These are phyloP conservation scores for Irena cyanogastra DNA, from an alignment of 2,113 vertebrate genomes.

Conservation along the genomic window DNA sequence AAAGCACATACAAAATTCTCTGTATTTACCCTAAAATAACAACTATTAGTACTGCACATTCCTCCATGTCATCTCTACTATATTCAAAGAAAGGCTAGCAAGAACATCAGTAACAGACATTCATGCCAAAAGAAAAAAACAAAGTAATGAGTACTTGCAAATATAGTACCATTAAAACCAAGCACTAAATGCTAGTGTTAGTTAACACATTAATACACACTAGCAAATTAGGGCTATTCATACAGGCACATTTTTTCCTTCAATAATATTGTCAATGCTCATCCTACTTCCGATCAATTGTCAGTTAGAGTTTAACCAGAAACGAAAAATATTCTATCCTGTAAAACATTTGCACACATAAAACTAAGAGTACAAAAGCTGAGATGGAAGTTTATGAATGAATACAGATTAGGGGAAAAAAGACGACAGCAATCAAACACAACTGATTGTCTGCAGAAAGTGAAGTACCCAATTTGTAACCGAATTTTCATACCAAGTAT, in stretches of 20 bases:
- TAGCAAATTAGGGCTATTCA: conserved; percentile 11
- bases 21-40: conserved; percentile 2
- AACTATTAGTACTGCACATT: conserved; percentile 6
- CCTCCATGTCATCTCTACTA: background rate
- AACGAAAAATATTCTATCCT: background rate
- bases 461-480: conserved; percentile 20
- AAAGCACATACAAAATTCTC: conserved; percentile 6
- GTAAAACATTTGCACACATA: background rate
- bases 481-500: background rate
- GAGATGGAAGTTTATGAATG: background rate
- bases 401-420: background rate
- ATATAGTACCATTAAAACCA: background rate
- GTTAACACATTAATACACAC: background rate
- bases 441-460: conserved; percentile 47
- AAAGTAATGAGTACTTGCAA: background rate
- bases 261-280: conserved; percentile 4
- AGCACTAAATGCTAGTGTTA: background rate
- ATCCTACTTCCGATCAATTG: background rate
- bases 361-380: conserved; percentile 24
- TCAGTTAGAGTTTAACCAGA: background rate
- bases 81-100: conserved; percentile 1
- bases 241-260: conserved; percentile 5
- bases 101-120: background rate
- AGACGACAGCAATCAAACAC: background rate
- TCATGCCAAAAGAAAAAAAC: background rate